phyloP scores from a whole-genome alignment of 2,797 vertebrate species.

The Cygnus olor region DNA sequence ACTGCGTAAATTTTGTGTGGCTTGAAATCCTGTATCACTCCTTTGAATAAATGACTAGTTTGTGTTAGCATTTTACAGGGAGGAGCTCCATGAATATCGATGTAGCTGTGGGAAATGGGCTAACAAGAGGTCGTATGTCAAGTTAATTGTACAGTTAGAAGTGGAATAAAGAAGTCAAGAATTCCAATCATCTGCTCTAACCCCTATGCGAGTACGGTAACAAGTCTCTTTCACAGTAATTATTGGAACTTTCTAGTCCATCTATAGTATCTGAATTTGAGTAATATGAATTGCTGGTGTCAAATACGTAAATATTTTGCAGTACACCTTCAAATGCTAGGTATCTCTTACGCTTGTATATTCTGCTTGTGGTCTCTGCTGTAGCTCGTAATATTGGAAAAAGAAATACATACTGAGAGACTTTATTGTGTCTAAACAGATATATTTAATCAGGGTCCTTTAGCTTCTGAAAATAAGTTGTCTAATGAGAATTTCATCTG shows the following conservation, averaged over 20 bases:
- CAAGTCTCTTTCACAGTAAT: background rate
- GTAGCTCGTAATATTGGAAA: slow-evolving; percentile 54
- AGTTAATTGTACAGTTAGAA: background rate
- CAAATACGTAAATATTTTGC: slow-evolving; percentile 38
- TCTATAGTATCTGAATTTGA: background rate
- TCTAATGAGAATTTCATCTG: slow-evolving; percentile 84
- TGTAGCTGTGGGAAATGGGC: slow-evolving; percentile 2
- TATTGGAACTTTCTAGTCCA: background rate
- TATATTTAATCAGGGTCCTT: slow-evolving; percentile 81
- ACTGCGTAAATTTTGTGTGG: background rate
- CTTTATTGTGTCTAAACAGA: slow-evolving; percentile 76
- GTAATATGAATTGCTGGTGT: background rate
- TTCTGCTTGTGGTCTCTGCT: slow-evolving; percentile 14
- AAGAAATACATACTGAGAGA: slow-evolving; percentile 66
- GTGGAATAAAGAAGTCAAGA: background rate
- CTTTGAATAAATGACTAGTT: background rate
- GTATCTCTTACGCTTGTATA: slow-evolving; percentile 43
- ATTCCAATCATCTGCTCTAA: background rate
- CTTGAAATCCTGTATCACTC: background rate
- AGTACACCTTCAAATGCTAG: slow-evolving; percentile 6
- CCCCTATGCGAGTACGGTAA: accelerated
- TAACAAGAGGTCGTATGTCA: background rate
- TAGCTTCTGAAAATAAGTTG: slow-evolving; percentile 81
- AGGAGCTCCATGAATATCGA: background rate
- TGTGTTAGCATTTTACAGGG: background rate